Conservation (phyloP, 2,797 vertebrate species). For the Hippoglossus hippoglossus region DNA sequence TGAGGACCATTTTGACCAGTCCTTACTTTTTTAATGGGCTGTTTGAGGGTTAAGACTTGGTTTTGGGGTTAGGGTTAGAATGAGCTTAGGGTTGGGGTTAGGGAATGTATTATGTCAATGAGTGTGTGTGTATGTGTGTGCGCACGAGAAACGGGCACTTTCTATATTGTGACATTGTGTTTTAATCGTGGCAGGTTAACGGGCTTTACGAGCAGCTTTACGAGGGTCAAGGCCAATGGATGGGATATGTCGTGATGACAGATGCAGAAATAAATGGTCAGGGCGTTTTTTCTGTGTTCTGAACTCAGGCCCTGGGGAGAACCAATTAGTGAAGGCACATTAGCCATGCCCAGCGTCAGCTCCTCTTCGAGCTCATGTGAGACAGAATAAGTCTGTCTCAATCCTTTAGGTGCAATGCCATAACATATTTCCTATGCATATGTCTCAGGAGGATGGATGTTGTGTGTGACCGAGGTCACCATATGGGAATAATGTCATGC, state of each 20-base stretch:
- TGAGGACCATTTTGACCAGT: no score
- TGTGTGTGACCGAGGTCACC: constrained; percentile 24
- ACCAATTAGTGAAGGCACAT: constrained; percentile 72
- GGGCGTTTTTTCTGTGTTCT: constrained; percentile 56
- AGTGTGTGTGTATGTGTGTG: no score
- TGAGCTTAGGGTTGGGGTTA: no score
- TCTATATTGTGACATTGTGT: constrained; percentile 19
- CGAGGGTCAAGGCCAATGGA: constrained; percentile 43
- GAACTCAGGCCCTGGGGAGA: constrained; percentile 51
- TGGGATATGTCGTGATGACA: constrained; percentile 38
- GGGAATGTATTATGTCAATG: no score
- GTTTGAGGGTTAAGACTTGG: no score
- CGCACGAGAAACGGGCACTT: background rate
- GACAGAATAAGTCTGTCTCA: constrained; percentile 34
- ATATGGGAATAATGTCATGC: constrained; percentile 47
- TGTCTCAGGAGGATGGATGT: constrained; percentile 29
- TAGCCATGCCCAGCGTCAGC: constrained; percentile 54
- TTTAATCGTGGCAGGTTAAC: constrained; percentile 25
- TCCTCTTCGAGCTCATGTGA: constrained; percentile 43
- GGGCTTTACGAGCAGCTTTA: constrained; percentile 45
- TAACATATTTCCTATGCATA: constrained; percentile 28
- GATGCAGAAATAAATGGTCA: constrained; percentile 54
- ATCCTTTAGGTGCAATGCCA: constrained; percentile 39
- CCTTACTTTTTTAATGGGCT: no score
- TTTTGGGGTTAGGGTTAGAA: no score